Base-by-base conservation (phyloP, 1,140 invertebrate genomes). In the Aphis craccivora region DNA sequence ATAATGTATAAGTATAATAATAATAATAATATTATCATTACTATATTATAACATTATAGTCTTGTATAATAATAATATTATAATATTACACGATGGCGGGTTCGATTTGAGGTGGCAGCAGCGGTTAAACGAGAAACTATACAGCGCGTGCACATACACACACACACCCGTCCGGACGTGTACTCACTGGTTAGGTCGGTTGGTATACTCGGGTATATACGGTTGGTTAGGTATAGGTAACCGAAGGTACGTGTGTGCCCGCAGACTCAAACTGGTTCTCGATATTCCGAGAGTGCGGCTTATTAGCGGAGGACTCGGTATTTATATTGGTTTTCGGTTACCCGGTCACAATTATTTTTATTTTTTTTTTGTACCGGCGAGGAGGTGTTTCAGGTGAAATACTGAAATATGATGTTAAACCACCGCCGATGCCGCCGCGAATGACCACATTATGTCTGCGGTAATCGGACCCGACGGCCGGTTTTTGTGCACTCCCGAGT, bases 361-460 rank as follows among this genome's bases (percentile, higher is more conserved):
- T 40, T 40, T 40, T 40, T 40, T 90, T 55, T 55, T 37, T 11
- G 23, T 76, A 48, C 6, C 30, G 6, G 23, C 4, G 48, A 93
- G 91, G 48, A 93, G 91, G 91, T 93, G 91, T 93, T 93, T 40
- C 48, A n/a, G 37, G 25, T 93, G 81, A 84, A 93, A 93, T 43
- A 43, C 8, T 93, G 91, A 84, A 93, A 93, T 86, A 86, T 55
- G 81, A 84, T 53, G 76, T 43, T 90, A 93, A 84, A 93, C 45
- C 91, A 48, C 23, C 35, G n/a, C 67, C n/a, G 76, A 23, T 23
- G 30, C 30, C 35, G 53, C 90, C 67, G 90, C 81, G 81, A 40
- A 83, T 93, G 81, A 93, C 91, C 91, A 1, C 91, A 93, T 93
- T 84, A 53, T 53, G 81, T 86, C 51, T 55, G 81, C 40, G 76